phyloP scores from a whole-genome alignment of 2,797 vertebrate species.

The Enteromius paludinosus region DNA sequence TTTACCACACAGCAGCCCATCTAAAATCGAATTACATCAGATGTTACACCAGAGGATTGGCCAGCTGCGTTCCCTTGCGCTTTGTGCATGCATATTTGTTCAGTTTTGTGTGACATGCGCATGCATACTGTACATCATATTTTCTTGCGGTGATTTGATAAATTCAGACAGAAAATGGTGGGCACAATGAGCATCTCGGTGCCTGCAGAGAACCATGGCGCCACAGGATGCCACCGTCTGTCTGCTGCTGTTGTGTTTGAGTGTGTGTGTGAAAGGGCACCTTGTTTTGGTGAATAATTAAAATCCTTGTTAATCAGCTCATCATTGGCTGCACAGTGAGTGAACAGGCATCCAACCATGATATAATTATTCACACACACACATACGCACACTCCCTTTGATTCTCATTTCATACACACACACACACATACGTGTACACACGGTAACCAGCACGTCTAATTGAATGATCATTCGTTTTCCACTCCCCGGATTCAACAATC shows the following conservation, averaged over 20 bases:
- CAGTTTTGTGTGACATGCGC: conserved; percentile 6
- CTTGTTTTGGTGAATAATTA: conserved; percentile 63
- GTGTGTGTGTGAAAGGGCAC: conserved; percentile 56
- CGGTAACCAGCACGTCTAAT: not conserved
- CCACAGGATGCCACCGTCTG: conserved; percentile 51
- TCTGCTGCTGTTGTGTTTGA: conserved; percentile 44
- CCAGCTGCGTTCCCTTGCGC: not conserved
- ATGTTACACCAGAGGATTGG: conserved; percentile 2
- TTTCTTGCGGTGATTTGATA: conserved; percentile 46
- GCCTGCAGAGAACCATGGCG: conserved; percentile 49
- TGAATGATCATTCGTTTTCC: conserved; percentile 26
- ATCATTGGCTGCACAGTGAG: conserved; percentile 53
- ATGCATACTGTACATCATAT: conserved; percentile 16
- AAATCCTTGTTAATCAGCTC: conserved; percentile 62
- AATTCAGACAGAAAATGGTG: conserved; percentile 49
- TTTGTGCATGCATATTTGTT: not conserved
- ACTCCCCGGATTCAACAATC: conserved; percentile 7
- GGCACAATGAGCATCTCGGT: conserved; percentile 47
- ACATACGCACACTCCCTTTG: conserved; percentile 39
- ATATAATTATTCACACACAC: conserved; percentile 45
- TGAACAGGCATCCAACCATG: conserved; percentile 54
- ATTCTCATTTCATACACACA: conserved; percentile 21
- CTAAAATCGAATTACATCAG: conserved; percentile 29
- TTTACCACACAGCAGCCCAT: conserved; percentile 23
- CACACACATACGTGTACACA: conserved; percentile 13